phyloP scores from a whole-genome alignment of 2,888 invertebrate genomes.

The Amphimallon solstitiale region DNA sequence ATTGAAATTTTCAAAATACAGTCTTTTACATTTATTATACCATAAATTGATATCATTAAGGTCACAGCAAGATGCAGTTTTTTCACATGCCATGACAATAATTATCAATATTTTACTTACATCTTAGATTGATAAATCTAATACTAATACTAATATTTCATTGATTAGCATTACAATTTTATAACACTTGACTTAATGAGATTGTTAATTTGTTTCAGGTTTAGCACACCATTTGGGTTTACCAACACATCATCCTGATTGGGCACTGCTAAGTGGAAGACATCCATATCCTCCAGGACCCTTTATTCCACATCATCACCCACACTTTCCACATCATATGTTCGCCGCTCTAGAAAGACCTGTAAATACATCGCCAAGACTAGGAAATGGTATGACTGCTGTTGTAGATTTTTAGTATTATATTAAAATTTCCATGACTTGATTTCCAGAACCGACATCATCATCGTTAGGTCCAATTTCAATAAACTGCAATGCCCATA shows the following conservation, averaged over 20 bases:
- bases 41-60: too few species aligned
- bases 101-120: too few species aligned
- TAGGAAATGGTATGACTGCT: slow-evolving; percentile 63
- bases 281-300: slow-evolving; percentile 67
- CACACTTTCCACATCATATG: slow-evolving; percentile 63
- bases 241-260: slow-evolving; percentile 75
- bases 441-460: slow-evolving; percentile 58
- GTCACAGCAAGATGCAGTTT: too few species aligned
- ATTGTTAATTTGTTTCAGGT: slow-evolving; percentile 64
- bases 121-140: too few species aligned
- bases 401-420: background rate
- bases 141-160: too few species aligned
- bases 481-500: slow-evolving; percentile 70
- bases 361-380: slow-evolving; percentile 64
- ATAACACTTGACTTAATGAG: background rate
- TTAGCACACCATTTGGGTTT: slow-evolving; percentile 79
- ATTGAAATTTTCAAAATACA: too few species aligned
- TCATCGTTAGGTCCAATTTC: slow-evolving; percentile 62
- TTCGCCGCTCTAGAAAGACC: slow-evolving; percentile 67
- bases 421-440: background rate
- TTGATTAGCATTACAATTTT: too few species aligned
- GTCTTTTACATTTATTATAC: too few species aligned
- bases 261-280: slow-evolving; percentile 62
- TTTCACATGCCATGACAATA: too few species aligned
- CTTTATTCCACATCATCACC: slow-evolving; percentile 68